These are phyloP conservation scores for Pomacea canaliculata DNA, from an alignment of 2,888 invertebrate species.

Conservation along the genomic window DNA sequence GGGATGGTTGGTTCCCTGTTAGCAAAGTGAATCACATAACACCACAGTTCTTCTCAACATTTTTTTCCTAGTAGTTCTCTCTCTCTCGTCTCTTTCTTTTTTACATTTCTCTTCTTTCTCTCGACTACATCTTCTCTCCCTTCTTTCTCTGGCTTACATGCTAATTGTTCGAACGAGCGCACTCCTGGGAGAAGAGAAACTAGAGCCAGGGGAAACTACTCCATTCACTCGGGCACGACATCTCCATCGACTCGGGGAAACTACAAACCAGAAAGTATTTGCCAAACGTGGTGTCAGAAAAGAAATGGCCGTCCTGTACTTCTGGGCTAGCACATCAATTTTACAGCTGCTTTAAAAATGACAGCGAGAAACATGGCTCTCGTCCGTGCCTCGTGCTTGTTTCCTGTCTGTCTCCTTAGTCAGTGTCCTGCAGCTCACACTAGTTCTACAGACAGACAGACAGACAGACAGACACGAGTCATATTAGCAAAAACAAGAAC, in stretches of 20 bases:
- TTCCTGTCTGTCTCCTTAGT: neutral
- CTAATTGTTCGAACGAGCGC: too few species aligned
- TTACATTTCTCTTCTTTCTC: neutral
- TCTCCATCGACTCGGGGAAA: slow-evolving; percentile 10
- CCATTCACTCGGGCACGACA: slow-evolving; percentile 10
- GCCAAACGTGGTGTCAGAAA: slow-evolving; percentile 1
- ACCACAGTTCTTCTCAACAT: too few species aligned
- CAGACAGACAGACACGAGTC: neutral
- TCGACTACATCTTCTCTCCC: neutral
- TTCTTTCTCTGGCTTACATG: neutral
- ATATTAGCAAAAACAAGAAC: neutral
- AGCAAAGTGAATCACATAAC: too few species aligned
- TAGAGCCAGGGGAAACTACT: slow-evolving; percentile 13
- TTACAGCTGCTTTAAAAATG: neutral
- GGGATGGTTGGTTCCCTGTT: too few species aligned
- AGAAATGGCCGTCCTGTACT: neutral
- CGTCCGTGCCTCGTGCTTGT: neutral
- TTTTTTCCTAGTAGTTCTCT: neutral
- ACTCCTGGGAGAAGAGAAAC: neutral
- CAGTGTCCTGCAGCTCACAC: neutral
- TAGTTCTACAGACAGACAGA: neutral
- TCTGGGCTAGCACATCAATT: neutral
- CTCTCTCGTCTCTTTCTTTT: neutral
- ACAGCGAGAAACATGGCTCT: neutral
- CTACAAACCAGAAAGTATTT: slow-evolving; percentile 11